Conservation (phyloP, 1,140 invertebrate genomes). For the Tetragnatha versicolor region DNA sequence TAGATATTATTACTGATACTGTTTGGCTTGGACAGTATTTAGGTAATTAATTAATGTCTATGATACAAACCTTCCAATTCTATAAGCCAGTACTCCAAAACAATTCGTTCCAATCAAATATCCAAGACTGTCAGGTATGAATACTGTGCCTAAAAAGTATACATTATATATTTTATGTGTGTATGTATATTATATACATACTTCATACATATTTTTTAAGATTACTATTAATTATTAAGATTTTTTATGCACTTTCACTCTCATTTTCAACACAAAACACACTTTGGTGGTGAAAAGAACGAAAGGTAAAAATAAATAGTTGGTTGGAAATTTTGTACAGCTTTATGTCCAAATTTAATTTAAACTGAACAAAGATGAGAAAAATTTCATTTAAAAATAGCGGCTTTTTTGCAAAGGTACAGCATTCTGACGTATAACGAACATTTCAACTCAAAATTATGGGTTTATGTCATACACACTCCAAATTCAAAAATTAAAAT, state of each 20-base stretch:
- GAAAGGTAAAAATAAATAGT: too few relatives aligned
- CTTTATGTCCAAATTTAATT: too few relatives aligned
- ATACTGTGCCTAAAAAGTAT: constrained; percentile 73
- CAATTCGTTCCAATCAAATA: constrained; percentile 83
- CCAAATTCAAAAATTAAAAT: too few relatives aligned
- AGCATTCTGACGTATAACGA: too few relatives aligned
- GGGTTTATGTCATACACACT: too few relatives aligned
- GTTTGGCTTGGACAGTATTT: not conserved
- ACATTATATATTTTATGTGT: not conserved
- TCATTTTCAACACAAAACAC: not conserved
- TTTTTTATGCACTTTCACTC: not conserved
- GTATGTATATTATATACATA: too few relatives aligned
- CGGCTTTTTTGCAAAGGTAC: too few relatives aligned
- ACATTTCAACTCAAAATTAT: too few relatives aligned
- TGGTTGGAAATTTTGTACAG: too few relatives aligned
- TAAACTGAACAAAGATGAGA: too few relatives aligned
- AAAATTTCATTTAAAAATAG: too few relatives aligned
- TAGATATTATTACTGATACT: not conserved
- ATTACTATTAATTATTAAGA: not conserved
- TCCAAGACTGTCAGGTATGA: constrained; percentile 82
- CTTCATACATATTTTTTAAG: not conserved
- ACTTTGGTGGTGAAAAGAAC: too few relatives aligned
- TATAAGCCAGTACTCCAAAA: constrained; percentile 73
- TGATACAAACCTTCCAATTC: constrained; percentile 65
- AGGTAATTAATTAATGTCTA: not conserved